A percentile compares a stretch with the other conserved stretches of the same genome.
phyloP scores from a whole-genome alignment of 2,113 vertebrate species.

The Sylvietta virens region DNA sequence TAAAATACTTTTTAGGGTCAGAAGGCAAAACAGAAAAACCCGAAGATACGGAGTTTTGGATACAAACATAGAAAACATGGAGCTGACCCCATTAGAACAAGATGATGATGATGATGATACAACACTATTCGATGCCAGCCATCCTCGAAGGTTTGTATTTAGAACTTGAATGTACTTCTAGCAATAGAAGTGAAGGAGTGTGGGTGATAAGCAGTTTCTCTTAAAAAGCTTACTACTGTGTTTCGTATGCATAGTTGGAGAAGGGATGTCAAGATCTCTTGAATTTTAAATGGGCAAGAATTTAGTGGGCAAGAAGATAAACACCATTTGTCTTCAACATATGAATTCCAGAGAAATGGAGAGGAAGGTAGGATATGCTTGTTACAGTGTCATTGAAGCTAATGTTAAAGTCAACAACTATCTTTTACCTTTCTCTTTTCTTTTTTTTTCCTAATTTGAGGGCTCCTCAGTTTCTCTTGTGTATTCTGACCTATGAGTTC shows the following conservation, averaged over 20 bases:
- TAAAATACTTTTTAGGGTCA: slow-evolving; percentile 66
- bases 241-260: slow-evolving; percentile 25
- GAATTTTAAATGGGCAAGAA: slow-evolving; percentile 31
- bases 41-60: slow-evolving; percentile 78
- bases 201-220: not conserved
- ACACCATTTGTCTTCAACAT: slow-evolving; percentile 26
- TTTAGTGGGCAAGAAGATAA: slow-evolving; percentile 46
- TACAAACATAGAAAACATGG: slow-evolving; percentile 79
- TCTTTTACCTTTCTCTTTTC: not conserved
- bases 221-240: slow-evolving; percentile 10
- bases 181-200: not conserved
- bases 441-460: not conserved
- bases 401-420: not conserved
- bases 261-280: slow-evolving; percentile 33
- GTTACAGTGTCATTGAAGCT: not conserved
- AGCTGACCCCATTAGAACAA: slow-evolving; percentile 78
- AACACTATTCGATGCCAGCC: slow-evolving; percentile 76
- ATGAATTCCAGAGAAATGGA: slow-evolving; percentile 13
- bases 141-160: slow-evolving; percentile 72
- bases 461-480: not conserved
- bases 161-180: not conserved
- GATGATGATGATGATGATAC: slow-evolving; percentile 79
- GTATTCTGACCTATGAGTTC: not conserved
- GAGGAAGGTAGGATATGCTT: slow-evolving; percentile 43
- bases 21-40: slow-evolving; percentile 75